A percentile compares a stretch with the other conserved stretches of the same genome.
These are phyloP conservation scores for Natator depressus DNA, from an alignment of 2,113 vertebrate species.

Conservation along the genomic window DNA sequence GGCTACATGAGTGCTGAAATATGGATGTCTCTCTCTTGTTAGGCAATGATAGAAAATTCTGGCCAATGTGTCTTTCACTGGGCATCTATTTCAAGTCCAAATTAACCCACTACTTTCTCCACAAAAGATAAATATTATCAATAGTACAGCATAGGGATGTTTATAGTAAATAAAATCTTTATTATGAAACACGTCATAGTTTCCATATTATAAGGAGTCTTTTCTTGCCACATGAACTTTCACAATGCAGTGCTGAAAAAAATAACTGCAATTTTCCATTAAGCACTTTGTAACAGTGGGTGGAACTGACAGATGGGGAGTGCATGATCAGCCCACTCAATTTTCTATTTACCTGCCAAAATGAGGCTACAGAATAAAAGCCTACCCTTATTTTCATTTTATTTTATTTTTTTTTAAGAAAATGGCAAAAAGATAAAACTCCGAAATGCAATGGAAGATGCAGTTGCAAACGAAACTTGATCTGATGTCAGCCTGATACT, in stretches of 20 bases:
- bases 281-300: constrained; percentile 53
- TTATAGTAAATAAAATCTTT: constrained; percentile 3
- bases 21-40: neutral
- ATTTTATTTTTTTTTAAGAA: neutral
- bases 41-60: neutral
- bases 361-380: constrained; percentile 16
- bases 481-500: constrained; percentile 13
- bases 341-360: constrained; percentile 44
- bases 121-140: neutral
- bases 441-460: constrained; percentile 18
- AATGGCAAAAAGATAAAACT: constrained; percentile 8
- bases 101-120: neutral
- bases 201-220: constrained; percentile 25
- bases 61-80: neutral
- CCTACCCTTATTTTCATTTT: neutral
- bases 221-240: constrained; percentile 52
- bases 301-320: constrained; percentile 53
- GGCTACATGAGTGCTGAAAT: neutral
- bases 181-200: neutral
- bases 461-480: constrained; percentile 16
- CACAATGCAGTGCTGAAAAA: constrained; percentile 32
- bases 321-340: constrained; percentile 44
- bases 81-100: neutral
- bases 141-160: neutral
- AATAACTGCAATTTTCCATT: constrained; percentile 57